Conservation (phyloP, 2,113 vertebrate genomes). For the Cyphomyrus plagiostoma region DNA sequence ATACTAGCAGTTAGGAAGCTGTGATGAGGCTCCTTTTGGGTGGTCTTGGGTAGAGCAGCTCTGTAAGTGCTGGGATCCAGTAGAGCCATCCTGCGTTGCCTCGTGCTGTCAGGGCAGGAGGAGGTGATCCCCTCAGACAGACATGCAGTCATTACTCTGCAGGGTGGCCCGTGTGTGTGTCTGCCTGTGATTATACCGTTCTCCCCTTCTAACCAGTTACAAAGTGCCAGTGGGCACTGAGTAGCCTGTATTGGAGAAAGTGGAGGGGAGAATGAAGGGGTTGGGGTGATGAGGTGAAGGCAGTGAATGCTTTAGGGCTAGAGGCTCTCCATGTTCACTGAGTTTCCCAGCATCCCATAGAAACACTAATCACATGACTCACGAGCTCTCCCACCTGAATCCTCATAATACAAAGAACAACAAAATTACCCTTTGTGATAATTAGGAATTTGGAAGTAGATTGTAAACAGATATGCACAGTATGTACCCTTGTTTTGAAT, state of each 20-base stretch:
- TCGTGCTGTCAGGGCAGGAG: background rate
- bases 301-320: background rate
- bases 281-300: background rate
- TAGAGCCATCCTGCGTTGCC: background rate
- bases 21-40: background rate
- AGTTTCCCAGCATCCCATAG: background rate
- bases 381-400: background rate
- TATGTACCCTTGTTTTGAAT: constrained; percentile 1
- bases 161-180: background rate
- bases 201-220: background rate
- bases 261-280: background rate
- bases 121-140: background rate
- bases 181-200: background rate
- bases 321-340: background rate
- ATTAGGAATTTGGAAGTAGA: background rate
- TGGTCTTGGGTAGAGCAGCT: background rate
- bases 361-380: background rate
- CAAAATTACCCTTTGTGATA: background rate
- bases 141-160: background rate
- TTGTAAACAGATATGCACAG: background rate
- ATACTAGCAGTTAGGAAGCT: background rate
- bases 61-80: background rate
- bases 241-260: background rate
- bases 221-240: background rate
- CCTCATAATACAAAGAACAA: background rate